These are phyloP conservation scores for Papilio polytes DNA, from an alignment of 1,140 invertebrate species.

Conservation along the genomic window DNA sequence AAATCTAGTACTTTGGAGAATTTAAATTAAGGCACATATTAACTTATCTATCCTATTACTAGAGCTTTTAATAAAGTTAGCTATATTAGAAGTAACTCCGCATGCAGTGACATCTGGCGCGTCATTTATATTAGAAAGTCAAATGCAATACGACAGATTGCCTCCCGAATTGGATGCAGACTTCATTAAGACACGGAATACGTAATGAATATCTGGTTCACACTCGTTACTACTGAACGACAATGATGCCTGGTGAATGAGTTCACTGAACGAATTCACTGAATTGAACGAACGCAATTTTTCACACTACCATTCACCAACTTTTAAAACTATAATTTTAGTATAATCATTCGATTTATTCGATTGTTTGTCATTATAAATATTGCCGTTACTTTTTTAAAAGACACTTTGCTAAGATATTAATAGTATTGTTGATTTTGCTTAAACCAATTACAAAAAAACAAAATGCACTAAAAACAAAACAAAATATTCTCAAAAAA, in stretches of 20 bases:
- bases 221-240: slow-evolving; percentile 22
- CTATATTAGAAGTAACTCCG: background rate
- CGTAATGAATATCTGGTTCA: slow-evolving; percentile 34
- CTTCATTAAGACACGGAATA: slow-evolving; percentile 37
- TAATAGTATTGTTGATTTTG: too few relatives aligned
- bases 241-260: background rate
- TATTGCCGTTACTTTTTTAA: background rate
- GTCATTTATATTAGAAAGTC: slow-evolving; percentile 40
- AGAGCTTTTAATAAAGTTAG: background rate
- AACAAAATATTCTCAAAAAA: too few relatives aligned
- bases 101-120: background rate
- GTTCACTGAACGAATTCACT: slow-evolving; percentile 9
- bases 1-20: too few relatives aligned
- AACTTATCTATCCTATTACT: background rate
- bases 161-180: slow-evolving; percentile 36
- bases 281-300: background rate
- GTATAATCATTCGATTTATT: too few relatives aligned
- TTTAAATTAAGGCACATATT: background rate
- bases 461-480: too few relatives aligned
- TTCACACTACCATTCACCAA: background rate
- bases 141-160: slow-evolving; percentile 39
- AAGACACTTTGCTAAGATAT: background rate
- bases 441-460: background rate
- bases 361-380: too few relatives aligned
- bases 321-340: background rate